Conservation (phyloP, 2,888 invertebrate genomes). For the Malthinus flaveolus region DNA sequence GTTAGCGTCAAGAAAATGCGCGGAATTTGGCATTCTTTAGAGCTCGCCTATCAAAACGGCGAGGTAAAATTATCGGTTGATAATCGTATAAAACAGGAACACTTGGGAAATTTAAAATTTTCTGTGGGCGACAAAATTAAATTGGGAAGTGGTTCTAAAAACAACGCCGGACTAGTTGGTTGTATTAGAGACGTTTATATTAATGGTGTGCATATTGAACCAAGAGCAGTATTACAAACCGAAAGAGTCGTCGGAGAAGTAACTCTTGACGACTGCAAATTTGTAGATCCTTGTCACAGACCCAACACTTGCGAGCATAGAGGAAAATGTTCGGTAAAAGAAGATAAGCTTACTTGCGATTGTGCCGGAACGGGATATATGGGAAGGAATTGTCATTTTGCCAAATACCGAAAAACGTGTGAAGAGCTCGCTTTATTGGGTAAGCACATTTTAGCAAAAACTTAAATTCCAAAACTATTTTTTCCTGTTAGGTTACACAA, state of each 20-base stretch:
- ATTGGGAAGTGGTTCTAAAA: constrained; percentile 79
- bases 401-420: constrained; percentile 87
- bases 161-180: constrained; percentile 80
- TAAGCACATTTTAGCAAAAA: constrained; percentile 25
- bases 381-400: constrained; percentile 94
- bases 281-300: constrained; percentile 85
- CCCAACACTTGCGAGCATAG: constrained; percentile 93
- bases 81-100: constrained; percentile 69
- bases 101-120: constrained; percentile 49
- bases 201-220: constrained; percentile 79
- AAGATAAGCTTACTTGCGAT: constrained; percentile 86
- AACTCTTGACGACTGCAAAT: constrained; percentile 86
- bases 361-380: constrained; percentile 90
- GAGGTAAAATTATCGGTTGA: constrained; percentile 77
- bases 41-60: constrained; percentile 74
- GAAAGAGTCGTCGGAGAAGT: constrained; percentile 86
- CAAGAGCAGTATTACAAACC: constrained; percentile 75
- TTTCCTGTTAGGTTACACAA: constrained; percentile 72
- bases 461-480: background rate
- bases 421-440: constrained; percentile 86
- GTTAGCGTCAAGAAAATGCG: constrained; percentile 81
- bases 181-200: constrained; percentile 89
- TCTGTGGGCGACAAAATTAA: constrained; percentile 55
- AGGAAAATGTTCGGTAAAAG: constrained; percentile 86
- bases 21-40: constrained; percentile 82